Evolutionary conservation across 2,113 vertebrate species (phyloP).

Genomic region (Ammospiza nelsoni): DNA sequence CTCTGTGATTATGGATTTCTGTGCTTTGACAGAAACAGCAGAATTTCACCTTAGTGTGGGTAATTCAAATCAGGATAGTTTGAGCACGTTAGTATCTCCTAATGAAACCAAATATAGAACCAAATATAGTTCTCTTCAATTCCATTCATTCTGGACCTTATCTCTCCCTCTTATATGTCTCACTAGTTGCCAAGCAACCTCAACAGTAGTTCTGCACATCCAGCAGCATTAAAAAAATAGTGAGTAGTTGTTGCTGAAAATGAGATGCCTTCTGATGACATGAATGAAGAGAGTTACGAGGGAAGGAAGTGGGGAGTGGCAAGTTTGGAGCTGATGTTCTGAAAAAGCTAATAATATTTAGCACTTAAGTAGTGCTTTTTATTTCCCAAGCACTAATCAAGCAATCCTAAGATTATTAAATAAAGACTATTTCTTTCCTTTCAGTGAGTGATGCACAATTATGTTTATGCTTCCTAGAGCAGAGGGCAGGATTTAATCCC

Average conservation of each 20-base stretch:
- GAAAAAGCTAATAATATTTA: conserved; percentile 24
- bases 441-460: neutral
- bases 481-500: neutral
- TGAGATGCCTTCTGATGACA: conserved; percentile 52
- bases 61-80: neutral
- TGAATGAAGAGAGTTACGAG: conserved; percentile 27
- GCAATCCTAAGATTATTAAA: neutral
- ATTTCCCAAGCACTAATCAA: conserved; percentile 7
- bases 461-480: neutral
- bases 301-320: neutral
- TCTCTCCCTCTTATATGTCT: conserved; percentile 14
- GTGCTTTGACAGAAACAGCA: neutral
- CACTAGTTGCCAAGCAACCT: conserved; percentile 56
- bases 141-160: conserved; percentile 58
- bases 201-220: conserved; percentile 50
- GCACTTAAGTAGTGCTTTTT: neutral
- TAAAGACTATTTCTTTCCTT: neutral
- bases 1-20: neutral
- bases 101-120: conserved; percentile 31
- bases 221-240: neutral
- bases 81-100: conserved; percentile 5
- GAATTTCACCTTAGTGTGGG: neutral
- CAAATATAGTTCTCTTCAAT: conserved; percentile 27
- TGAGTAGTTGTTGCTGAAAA: conserved; percentile 53
- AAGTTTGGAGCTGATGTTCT: neutral